Conservation (phyloP, 2,113 vertebrate species). For the Scartelaos histophorus region DNA sequence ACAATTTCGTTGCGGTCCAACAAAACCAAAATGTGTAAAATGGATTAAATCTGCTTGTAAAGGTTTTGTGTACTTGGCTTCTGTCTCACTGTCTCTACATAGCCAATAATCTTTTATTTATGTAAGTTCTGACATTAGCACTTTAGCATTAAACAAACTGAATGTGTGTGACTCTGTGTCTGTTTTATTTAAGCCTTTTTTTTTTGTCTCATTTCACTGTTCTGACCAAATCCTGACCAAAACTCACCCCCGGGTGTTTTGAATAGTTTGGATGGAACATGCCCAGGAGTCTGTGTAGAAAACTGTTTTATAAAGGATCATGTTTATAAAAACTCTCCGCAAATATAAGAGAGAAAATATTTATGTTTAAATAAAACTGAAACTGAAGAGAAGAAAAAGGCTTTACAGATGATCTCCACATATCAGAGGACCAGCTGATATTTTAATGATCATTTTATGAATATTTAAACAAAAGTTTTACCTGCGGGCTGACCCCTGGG, state of each 20-base stretch:
- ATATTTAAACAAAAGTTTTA: neutral
- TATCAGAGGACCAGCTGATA: neutral
- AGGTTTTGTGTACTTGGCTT: neutral
- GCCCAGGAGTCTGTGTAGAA: too few species aligned
- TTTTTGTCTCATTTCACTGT: neutral
- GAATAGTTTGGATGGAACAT: too few species aligned
- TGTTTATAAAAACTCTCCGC: too few species aligned
- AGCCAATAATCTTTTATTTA: neutral
- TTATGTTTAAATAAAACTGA: too few species aligned
- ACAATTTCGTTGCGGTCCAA: neutral
- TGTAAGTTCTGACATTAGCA: slow-evolving; percentile 9
- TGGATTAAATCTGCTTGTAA: slow-evolving; percentile 1
- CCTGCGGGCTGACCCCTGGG: neutral
- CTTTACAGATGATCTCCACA: too few species aligned
- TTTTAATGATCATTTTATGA: neutral
- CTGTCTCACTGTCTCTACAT: slow-evolving; percentile 5
- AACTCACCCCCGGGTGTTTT: too few species aligned
- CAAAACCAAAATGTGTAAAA: neutral
- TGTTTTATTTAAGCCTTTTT: neutral
- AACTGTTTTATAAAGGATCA: too few species aligned
- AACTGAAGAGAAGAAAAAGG: too few species aligned
- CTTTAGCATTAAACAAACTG: slow-evolving; percentile 8
- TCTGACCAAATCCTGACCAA: neutral
- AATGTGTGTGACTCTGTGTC: neutral
- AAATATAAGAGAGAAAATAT: too few species aligned